Conservation (phyloP, 2,888 invertebrate species). For the Halictus ligatus region DNA sequence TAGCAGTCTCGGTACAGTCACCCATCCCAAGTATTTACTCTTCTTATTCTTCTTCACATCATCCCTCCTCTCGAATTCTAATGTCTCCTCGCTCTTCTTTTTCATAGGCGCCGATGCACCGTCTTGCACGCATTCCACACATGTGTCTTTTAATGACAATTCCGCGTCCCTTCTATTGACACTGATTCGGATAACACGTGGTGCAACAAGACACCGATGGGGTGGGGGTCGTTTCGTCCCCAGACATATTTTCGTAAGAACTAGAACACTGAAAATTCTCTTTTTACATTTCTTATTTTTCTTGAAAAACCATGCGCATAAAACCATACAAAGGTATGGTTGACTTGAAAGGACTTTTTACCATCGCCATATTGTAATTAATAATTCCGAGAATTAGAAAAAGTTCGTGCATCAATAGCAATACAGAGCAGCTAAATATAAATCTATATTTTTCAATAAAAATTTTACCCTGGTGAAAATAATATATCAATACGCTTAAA, state of each 20-base stretch:
- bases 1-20: conserved; percentile 30
- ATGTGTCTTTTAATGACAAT: conserved; percentile 76
- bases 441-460: too few relatives aligned
- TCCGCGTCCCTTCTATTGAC: conserved; percentile 71
- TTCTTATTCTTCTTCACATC: conserved; percentile 47
- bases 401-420: too few relatives aligned
- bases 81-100: conserved; percentile 32
- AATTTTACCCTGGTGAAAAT: too few relatives aligned
- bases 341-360: too few relatives aligned
- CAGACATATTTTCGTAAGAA: neutral
- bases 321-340: too few relatives aligned
- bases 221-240: conserved; percentile 18
- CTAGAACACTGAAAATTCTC: neutral
- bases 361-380: too few relatives aligned
- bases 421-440: too few relatives aligned
- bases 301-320: too few relatives aligned
- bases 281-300: neutral
- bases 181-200: conserved; percentile 76
- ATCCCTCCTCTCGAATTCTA: conserved; percentile 45
- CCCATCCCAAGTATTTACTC: conserved; percentile 53
- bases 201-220: conserved; percentile 17
- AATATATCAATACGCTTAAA: too few relatives aligned
- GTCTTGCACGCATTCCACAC: conserved; percentile 65
- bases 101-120: conserved; percentile 46
- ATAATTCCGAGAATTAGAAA: too few relatives aligned